Evolutionary conservation across 2,797 vertebrate species (phyloP), one percentile per base, ranked within the genome.

Genomic region (Gallinago stenura): DNA sequence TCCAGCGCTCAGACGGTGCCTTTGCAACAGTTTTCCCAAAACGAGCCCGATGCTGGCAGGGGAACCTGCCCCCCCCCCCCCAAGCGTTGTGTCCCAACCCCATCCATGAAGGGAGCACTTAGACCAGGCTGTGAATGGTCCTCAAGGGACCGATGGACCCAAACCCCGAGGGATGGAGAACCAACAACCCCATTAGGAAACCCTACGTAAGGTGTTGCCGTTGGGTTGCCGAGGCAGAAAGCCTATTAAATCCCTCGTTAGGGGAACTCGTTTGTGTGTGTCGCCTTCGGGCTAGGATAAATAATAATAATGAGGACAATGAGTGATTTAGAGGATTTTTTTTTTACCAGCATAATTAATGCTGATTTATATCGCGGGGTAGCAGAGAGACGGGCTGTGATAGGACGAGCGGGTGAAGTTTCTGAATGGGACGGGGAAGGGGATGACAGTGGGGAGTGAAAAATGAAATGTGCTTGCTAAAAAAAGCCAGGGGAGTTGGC

Each of bases 391-490:
- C 69, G 15, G 50, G 73, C 76, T 72, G 83, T 58, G 82, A 60
- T 28, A 57, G 92, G 82, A 79, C 0, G 19, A 90, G 85, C 16
- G 46, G 65, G 56, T 69, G 86, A 95, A 85, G 76, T 30, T 93
- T 93, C 79, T 87, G 89, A 96, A 93, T 65, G 95, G 78, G 89
- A 58, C 20, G 25, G 83, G 37, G 78, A 92, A 93, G 87, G 90
- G 53, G 90, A 83, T 96, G 92, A 95, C 92, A 95, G 89, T 81
- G 89, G 53, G 58, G 94, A 96, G 76, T 96, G 95, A 93, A 91
- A 96, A 93, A 96, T 91, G 84, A 96, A 94, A 95, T 90, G 95
- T 78, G 89, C 93, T 64, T 46, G 84, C 92, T 97, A 89, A 96
- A 94, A 88, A 95, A 91, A 91, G 93, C 69, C 14, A 64, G 50